A percentile compares a stretch with the other conserved stretches of the same genome.
Evolutionary conservation across 2,113 vertebrate genomes (phyloP).

Genomic region (Gymnobelideus leadbeateri): DNA sequence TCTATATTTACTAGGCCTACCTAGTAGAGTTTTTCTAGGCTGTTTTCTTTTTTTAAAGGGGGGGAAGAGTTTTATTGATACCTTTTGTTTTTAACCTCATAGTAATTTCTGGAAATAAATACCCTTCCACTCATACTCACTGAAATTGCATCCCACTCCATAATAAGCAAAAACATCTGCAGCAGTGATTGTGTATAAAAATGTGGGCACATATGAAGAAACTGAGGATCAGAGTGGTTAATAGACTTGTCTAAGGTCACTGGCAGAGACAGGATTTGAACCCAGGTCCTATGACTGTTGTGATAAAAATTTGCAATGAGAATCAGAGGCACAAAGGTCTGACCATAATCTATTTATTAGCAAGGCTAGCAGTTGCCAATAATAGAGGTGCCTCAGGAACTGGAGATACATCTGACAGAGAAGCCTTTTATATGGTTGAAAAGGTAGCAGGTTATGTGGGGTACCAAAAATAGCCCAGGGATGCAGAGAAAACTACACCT

Average conservation of each 20-base stretch:
- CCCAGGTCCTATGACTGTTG: not conserved
- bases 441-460: too few relatives aligned
- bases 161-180: not conserved
- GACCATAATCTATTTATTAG: too few relatives aligned
- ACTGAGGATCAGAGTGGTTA: too few relatives aligned
- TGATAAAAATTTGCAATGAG: too few relatives aligned
- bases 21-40: not conserved
- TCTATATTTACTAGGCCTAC: not conserved
- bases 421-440: too few relatives aligned
- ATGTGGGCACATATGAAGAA: not conserved
- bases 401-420: too few relatives aligned
- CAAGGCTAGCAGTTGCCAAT: too few relatives aligned
- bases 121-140: not conserved
- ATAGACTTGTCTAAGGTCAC: too few relatives aligned
- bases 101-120: not conserved
- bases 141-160: not conserved
- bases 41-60: not conserved
- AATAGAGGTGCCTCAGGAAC: too few relatives aligned
- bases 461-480: too few relatives aligned
- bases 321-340: too few relatives aligned
- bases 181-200: not conserved
- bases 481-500: too few relatives aligned
- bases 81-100: not conserved
- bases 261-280: not conserved
- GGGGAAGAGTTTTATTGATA: not conserved